Base-by-base conservation (phyloP, 2,113 vertebrate genomes). In the Eptesicus fuscus region DNA sequence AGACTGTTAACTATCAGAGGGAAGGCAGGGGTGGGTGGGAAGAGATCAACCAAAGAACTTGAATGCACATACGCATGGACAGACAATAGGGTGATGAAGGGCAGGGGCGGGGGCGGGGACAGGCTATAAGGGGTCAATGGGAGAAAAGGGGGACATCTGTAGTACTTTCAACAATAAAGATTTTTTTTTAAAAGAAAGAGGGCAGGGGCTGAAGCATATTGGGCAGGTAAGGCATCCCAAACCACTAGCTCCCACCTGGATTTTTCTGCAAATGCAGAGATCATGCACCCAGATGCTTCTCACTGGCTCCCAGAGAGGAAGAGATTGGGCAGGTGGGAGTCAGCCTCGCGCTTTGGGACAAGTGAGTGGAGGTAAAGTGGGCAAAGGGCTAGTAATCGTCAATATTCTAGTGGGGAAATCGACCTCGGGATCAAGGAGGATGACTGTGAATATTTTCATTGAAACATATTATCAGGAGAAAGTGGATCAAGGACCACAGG, bases 281-380 rank as follows among this genome's bases (percentile, higher is more conserved):
- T 28, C 49, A 18, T 25, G 12, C 17, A 44, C 49, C 13, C 37
- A 40, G 12, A 9, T 56, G 2, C 4, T 16, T 51, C 51, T 49
- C 25, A 28, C 9, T 35, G 40, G 32, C 49, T 70, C 9, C 1
- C 5, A 23, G 2, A 69, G 25, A 35, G 47, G 5, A 13, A 17
- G 11, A 40, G 14, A 51, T 42, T 20, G n/a, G 32, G 37, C 18
- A 18, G 5, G 1, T 1, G 5, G 17, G 4, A 12, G 7, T 4
- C 10, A n/a, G 22, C 13, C 47, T 2, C 1, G 5, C 1, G 9
- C 12, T 22, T 22, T 2, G 10, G 5, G 44, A 70, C 47, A 65
- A 12, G 25, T 9, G 8, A 32, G 18, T 20, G 8, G 9, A 77
- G 44, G 4, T 10, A 10, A 32, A 12, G 5, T 7, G 7, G 20